Percentiles rank a stretch among this genome's conserved stretches.
Evolutionary conservation across 2,113 vertebrate species (phyloP).

Genomic region (Pterocles burchelli): DNA sequence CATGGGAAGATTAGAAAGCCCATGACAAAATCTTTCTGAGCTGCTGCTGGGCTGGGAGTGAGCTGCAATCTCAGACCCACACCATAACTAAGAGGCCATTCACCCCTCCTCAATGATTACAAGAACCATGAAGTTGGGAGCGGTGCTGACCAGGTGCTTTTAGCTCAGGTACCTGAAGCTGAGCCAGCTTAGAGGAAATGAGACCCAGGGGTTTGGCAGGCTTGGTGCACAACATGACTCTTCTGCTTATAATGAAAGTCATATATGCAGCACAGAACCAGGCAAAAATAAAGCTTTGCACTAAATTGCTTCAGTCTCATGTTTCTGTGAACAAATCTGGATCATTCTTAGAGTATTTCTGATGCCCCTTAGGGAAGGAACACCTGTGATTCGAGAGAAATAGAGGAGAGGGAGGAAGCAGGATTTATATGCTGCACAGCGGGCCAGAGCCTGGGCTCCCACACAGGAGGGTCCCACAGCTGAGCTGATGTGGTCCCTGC

Average conservation of each 20-base stretch:
- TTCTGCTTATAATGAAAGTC: neutral
- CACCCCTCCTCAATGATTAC: neutral
- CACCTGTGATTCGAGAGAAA: constrained; percentile 11
- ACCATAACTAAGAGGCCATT: neutral
- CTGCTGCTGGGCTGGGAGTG: neutral
- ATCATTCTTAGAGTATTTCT: neutral
- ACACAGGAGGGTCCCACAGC: neutral
- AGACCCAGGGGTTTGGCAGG: neutral
- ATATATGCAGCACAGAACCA: neutral
- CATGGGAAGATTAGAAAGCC: neutral
- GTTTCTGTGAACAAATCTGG: neutral
- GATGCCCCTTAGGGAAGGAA: neutral
- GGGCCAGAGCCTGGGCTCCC: neutral
- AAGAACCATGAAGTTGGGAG: neutral
- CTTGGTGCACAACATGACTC: neutral
- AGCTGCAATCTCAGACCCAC: neutral
- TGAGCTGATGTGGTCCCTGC: neutral
- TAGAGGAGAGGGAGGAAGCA: neutral
- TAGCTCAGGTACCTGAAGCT: neutral
- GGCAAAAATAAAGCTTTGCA: neutral
- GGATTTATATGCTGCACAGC: neutral
- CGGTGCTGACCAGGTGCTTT: neutral
- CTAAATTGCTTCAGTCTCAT: neutral
- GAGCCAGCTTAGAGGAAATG: neutral
- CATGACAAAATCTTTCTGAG: neutral